Evolutionary conservation across 2,113 vertebrate species (phyloP).

Genomic region (Brachionichthys hirsutus): DNA sequence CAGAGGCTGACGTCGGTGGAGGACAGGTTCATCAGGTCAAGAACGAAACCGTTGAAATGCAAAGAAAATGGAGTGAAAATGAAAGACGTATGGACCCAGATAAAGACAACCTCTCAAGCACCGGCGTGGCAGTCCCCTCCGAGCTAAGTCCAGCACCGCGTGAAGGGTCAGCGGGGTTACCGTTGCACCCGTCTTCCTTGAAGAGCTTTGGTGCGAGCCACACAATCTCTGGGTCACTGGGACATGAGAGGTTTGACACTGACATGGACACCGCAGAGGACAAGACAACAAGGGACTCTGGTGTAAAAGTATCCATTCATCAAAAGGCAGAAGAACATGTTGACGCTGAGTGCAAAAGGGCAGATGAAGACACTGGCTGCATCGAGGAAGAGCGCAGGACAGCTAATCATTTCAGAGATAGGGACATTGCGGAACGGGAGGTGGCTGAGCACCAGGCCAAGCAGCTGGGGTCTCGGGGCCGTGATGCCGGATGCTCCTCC

Average conservation of each 20-base stretch:
- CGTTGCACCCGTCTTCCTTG: slow-evolving; percentile 17
- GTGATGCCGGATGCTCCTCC: slow-evolving; percentile 1
- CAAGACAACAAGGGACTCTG: slow-evolving; percentile 7
- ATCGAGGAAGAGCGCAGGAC: background rate
- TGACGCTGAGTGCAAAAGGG: slow-evolving; percentile 66
- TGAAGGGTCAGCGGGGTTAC: slow-evolving; percentile 36
- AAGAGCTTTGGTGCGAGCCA: background rate
- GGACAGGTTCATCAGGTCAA: background rate
- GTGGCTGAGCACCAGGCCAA: slow-evolving; percentile 82
- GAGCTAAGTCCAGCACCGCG: background rate
- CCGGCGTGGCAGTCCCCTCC: background rate
- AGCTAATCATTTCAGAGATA: slow-evolving; percentile 45
- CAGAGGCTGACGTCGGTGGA: background rate
- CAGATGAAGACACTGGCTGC: slow-evolving; percentile 14
- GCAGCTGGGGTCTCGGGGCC: slow-evolving; percentile 71
- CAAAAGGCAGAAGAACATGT: slow-evolving; percentile 30
- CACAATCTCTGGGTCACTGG: slow-evolving; percentile 8
- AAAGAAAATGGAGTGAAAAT: slow-evolving; percentile 1
- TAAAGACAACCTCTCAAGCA: slow-evolving; percentile 12
- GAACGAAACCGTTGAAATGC: slow-evolving; percentile 3
- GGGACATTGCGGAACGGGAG: slow-evolving; percentile 81
- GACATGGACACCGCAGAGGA: slow-evolving; percentile 15
- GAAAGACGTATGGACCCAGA: slow-evolving; percentile 1
- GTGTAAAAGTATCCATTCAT: slow-evolving; percentile 21
- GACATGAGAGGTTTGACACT: slow-evolving; percentile 5